phyloP scores from a whole-genome alignment of 2,888 invertebrate species.

The Callyntrura sp. region DNA sequence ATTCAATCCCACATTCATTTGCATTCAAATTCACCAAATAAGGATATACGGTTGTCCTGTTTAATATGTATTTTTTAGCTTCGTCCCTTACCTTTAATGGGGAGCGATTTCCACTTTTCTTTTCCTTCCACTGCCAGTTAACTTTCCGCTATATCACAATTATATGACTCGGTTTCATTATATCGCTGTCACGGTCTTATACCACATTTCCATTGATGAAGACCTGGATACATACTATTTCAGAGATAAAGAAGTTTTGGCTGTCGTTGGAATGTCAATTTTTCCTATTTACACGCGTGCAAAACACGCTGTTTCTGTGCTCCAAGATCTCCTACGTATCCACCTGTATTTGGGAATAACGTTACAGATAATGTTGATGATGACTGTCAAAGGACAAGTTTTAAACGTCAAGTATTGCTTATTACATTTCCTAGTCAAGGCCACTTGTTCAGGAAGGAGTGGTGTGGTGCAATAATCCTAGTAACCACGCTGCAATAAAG shows the following conservation, averaged over 20 bases:
- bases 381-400: constrained; percentile 10
- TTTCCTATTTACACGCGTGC: too few species aligned
- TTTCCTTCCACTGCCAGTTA: not conserved
- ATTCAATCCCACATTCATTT: constrained; percentile 44
- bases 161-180: too few species aligned
- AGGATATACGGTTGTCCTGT: not conserved
- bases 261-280: not conserved
- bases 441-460: not conserved
- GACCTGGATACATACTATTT: too few species aligned
- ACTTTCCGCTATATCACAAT: too few species aligned
- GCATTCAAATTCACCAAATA: constrained; percentile 12
- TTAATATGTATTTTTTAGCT: not conserved
- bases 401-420: constrained; percentile 10
- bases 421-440: not conserved
- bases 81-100: not conserved
- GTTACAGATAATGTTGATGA: not conserved
- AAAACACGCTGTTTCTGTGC: too few species aligned
- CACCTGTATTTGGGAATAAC: too few species aligned
- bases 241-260: not conserved
- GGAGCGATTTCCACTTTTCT: not conserved
- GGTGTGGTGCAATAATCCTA: not conserved
- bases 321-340: too few species aligned
- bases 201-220: too few species aligned
- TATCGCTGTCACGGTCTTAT: too few species aligned
- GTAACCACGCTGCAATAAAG: not conserved